A percentile compares a stretch with the other conserved stretches of the same genome.
Evolutionary conservation across 2,888 invertebrate species (phyloP).

Genomic region (Drymonia ruficornis): DNA sequence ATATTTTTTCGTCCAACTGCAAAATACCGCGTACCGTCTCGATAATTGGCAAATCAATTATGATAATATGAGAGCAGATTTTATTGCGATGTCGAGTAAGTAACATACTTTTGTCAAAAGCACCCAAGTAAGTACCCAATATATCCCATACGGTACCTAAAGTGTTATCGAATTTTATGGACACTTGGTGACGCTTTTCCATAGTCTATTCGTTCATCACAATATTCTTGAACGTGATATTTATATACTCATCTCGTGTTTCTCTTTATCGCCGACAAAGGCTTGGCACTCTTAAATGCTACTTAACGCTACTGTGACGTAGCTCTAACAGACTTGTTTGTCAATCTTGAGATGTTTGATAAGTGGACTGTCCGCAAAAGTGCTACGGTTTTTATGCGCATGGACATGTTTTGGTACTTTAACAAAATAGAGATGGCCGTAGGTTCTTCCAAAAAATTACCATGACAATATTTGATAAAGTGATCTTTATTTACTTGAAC

Average conservation of each 20-base stretch:
- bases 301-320: conserved; percentile 46
- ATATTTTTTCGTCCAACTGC: background rate
- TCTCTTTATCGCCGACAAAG: conserved; percentile 37
- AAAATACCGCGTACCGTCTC: too few relatives aligned
- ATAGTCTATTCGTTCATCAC: conserved; percentile 39
- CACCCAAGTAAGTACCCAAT: too few relatives aligned
- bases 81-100: too few relatives aligned
- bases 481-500: too few relatives aligned
- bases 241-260: conserved; percentile 40
- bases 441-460: too few relatives aligned
- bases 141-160: conserved; percentile 22
- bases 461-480: too few relatives aligned
- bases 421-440: too few relatives aligned
- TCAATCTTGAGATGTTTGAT: conserved; percentile 53
- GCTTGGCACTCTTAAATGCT: conserved; percentile 43
- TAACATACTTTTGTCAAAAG: too few relatives aligned
- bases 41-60: too few relatives aligned
- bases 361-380: conserved; percentile 25
- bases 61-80: too few relatives aligned
- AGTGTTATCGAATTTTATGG: conserved; percentile 36
- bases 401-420: too few relatives aligned
- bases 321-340: conserved; percentile 62
- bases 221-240: conserved; percentile 37
- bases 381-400: background rate
- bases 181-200: conserved; percentile 26